Evolutionary conservation across 1,140 invertebrate species (phyloP).

Genomic region (Fragariocoptes setiger): DNA sequence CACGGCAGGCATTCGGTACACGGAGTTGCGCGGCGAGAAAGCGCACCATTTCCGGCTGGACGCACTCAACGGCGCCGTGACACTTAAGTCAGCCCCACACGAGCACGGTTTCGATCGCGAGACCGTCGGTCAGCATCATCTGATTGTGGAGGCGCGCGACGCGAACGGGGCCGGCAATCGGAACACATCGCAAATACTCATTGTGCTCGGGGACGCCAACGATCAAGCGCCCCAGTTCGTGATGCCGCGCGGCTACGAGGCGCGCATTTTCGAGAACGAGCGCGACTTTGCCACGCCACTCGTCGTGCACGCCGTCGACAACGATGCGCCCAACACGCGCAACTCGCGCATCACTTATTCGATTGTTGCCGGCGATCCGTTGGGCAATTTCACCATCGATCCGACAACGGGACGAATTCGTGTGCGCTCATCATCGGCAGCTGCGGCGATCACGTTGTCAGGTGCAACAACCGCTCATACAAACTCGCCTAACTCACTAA

Average conservation of each 20-base stretch:
- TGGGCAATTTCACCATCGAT: slow-evolving; percentile 46
- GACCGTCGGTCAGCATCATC: slow-evolving; percentile 43
- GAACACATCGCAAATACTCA: slow-evolving; percentile 49
- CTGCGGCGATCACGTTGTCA: too few relatives aligned
- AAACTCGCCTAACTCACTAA: not conserved
- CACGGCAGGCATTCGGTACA: slow-evolving; percentile 53
- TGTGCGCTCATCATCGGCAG: slow-evolving; percentile 35
- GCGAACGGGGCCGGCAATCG: slow-evolving; percentile 47
- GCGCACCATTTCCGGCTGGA: slow-evolving; percentile 48
- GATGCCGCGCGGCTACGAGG: slow-evolving; percentile 48
- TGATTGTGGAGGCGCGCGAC: slow-evolving; percentile 68
- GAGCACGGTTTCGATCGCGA: slow-evolving; percentile 51
- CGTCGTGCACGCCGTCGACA: slow-evolving; percentile 22
- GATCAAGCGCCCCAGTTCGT: slow-evolving; percentile 51
- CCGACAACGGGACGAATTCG: slow-evolving; percentile 31
- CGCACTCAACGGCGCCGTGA: slow-evolving; percentile 42
- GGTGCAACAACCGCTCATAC: not conserved
- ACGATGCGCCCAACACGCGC: slow-evolving; percentile 27
- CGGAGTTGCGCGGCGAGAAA: slow-evolving; percentile 38
- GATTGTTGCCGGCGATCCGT: slow-evolving; percentile 31
- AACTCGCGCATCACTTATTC: slow-evolving; percentile 53
- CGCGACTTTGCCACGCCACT: slow-evolving; percentile 37
- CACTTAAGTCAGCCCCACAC: slow-evolving; percentile 27
- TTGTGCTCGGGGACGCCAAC: slow-evolving; percentile 58
- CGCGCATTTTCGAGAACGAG: slow-evolving; percentile 44